phyloP scores from a whole-genome alignment of 2,113 vertebrate genomes.

The Gavia stellata region DNA sequence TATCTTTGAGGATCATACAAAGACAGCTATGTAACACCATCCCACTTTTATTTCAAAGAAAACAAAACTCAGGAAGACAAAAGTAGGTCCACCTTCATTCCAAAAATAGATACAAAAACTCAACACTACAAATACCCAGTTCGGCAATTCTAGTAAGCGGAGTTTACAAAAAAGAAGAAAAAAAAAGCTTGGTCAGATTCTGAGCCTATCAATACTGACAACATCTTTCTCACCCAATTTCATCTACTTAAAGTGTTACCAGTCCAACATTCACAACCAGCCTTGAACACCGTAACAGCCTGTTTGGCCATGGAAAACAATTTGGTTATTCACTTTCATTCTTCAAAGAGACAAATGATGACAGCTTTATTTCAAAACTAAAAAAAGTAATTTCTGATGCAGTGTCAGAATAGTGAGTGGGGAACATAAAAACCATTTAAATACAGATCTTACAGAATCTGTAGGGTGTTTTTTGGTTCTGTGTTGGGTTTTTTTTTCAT shows the following conservation, averaged over 20 bases:
- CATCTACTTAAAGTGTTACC: not conserved
- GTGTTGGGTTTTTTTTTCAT: rapidly evolving
- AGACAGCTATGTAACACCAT: not conserved
- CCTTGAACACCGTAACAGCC: not conserved
- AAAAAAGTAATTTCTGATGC: not conserved
- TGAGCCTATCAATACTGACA: not conserved
- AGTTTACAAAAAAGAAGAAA: not conserved
- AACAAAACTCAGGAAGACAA: not conserved
- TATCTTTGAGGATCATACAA: not conserved
- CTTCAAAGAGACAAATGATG: not conserved
- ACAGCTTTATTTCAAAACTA: not conserved
- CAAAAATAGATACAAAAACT: not conserved
- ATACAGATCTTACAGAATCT: not conserved
- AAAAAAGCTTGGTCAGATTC: not conserved
- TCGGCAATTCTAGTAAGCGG: not conserved
- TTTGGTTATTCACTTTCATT: not conserved
- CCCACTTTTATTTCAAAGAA: not conserved
- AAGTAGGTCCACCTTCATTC: not conserved
- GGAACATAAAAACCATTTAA: not conserved
- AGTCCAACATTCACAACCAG: not conserved
- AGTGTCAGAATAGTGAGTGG: not conserved
- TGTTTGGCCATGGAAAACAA: not conserved
- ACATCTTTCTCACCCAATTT: not conserved
- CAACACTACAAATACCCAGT: not conserved
- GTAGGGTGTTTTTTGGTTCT: not conserved